A percentile compares a stretch with the other conserved stretches of the same genome.
phyloP scores from a whole-genome alignment of 1,140 invertebrate species.

The Drosophila ogumai region DNA sequence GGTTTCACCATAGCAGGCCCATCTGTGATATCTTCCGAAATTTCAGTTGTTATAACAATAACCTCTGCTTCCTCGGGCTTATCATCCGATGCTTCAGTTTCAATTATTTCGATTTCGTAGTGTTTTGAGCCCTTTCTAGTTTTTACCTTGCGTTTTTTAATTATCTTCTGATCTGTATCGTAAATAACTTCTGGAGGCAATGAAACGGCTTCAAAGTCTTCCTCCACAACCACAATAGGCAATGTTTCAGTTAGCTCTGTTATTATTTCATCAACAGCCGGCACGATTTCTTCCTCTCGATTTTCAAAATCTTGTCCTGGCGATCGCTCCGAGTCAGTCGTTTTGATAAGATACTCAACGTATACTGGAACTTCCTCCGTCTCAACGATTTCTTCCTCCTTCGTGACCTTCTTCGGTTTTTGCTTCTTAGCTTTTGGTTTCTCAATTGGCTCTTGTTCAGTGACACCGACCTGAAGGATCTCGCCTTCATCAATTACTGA shows the following conservation, averaged over 20 bases:
- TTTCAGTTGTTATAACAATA: conserved; percentile 78
- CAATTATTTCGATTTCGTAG: conserved; percentile 85
- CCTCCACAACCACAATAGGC: conserved; percentile 45
- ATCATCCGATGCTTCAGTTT: conserved; percentile 56
- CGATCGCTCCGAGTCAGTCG: conserved; percentile 37
- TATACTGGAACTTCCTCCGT: conserved; percentile 23
- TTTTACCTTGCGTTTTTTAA: conserved; percentile 85
- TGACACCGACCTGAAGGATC: conserved; percentile 56
- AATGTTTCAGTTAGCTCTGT: conserved; percentile 44
- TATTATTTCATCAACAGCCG: conserved; percentile 52
- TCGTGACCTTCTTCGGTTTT: conserved; percentile 26
- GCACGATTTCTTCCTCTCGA: neutral
- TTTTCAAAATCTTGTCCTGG: conserved; percentile 1
- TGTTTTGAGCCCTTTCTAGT: conserved; percentile 82
- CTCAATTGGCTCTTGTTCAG: conserved; percentile 57
- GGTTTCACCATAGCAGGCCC: conserved; percentile 37
- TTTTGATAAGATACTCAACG: conserved; percentile 58
- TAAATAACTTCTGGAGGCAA: conserved; percentile 5
- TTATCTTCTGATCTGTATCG: conserved; percentile 26
- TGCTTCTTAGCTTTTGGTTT: conserved; percentile 64
- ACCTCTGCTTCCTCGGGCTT: conserved; percentile 65
- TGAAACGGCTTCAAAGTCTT: conserved; percentile 25
- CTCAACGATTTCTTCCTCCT: conserved; percentile 9
- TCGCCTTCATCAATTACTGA: conserved; percentile 47
- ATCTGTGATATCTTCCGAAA: conserved; percentile 46